A percentile compares a stretch with the other conserved stretches of the same genome.
These are phyloP conservation scores for Hydriomena furcata DNA, from an alignment of 2,888 invertebrate species.

Conservation along the genomic window DNA sequence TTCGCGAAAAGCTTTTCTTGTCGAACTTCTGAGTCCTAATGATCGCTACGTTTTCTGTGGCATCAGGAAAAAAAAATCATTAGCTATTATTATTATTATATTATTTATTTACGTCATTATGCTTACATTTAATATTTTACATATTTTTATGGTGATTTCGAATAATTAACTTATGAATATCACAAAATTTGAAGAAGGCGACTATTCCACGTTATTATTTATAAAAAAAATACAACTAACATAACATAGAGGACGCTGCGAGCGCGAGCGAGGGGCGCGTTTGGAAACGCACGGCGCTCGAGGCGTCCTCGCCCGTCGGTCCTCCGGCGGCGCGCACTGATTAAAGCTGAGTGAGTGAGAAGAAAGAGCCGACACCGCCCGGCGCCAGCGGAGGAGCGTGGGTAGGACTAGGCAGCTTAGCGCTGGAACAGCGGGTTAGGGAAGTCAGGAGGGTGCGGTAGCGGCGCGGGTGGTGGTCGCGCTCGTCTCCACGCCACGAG, in stretches of 20 bases:
- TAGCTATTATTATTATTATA: slow-evolving; percentile 57
- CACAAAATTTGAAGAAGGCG: slow-evolving; percentile 81
- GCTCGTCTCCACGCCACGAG: slow-evolving; percentile 95
- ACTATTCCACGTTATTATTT: slow-evolving; percentile 70
- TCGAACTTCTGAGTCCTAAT: too few relatives aligned
- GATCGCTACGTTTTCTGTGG: too few relatives aligned
- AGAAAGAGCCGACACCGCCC: slow-evolving; percentile 78
- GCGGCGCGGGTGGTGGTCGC: slow-evolving; percentile 93
- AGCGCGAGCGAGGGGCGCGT: slow-evolving; percentile 68
- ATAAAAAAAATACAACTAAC: slow-evolving; percentile 56
- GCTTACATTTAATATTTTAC: slow-evolving; percentile 72
- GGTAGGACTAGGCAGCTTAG: slow-evolving; percentile 71
- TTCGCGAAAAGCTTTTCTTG: too few relatives aligned
- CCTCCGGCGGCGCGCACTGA: slow-evolving; percentile 79
- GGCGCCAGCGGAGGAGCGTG: slow-evolving; percentile 81
- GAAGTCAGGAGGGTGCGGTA: slow-evolving; percentile 97
- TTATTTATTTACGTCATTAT: slow-evolving; percentile 55
- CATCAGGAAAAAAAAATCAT: not conserved
- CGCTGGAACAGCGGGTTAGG: slow-evolving; percentile 94
- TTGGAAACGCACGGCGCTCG: slow-evolving; percentile 57
- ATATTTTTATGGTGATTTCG: slow-evolving; percentile 77
- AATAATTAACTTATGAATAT: slow-evolving; percentile 75
- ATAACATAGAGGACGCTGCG: slow-evolving; percentile 60
- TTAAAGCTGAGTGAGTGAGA: slow-evolving; percentile 73
- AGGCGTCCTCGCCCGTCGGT: slow-evolving; percentile 75